Evolutionary conservation across 2,113 vertebrate genomes (phyloP).

Genomic region (Sardina pilchardus): DNA sequence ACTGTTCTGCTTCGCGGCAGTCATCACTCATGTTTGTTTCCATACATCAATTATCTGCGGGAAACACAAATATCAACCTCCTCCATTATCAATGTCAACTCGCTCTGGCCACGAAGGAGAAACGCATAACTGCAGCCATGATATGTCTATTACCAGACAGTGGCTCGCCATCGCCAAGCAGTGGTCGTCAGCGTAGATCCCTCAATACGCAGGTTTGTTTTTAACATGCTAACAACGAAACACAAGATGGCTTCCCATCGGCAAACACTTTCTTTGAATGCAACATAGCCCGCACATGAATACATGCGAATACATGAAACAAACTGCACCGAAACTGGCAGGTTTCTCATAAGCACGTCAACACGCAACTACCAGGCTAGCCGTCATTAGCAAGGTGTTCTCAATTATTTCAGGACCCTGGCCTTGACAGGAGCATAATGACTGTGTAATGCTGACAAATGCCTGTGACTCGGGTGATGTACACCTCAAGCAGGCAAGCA

Average conservation of each 20-base stretch:
- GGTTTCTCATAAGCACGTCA: not conserved
- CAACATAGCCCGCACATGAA: not conserved
- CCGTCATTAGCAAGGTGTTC: conserved; percentile 10
- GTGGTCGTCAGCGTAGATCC: not conserved
- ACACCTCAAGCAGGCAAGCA: not conserved
- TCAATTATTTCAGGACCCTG: not conserved
- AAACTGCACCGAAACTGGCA: not conserved
- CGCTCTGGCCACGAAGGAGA: conserved; percentile 26
- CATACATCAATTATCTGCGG: conserved; percentile 66
- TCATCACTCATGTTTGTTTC: conserved; percentile 67
- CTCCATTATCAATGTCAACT: conserved; percentile 62
- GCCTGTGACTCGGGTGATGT: not conserved
- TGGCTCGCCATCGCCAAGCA: not conserved
- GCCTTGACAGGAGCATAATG: not conserved
- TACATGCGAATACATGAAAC: too few relatives aligned
- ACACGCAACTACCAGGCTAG: not conserved
- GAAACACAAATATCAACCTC: conserved; percentile 55
- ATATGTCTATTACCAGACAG: not conserved
- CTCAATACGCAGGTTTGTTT: too few relatives aligned
- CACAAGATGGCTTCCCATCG: not conserved
- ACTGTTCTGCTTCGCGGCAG: conserved; percentile 52
- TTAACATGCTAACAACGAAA: not conserved
- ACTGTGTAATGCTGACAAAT: conserved; percentile 4
- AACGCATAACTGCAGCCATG: conserved; percentile 31
- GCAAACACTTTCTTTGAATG: not conserved